phyloP scores from a whole-genome alignment of 2,797 vertebrate genomes.

The Arrhamphus sclerolepis region DNA sequence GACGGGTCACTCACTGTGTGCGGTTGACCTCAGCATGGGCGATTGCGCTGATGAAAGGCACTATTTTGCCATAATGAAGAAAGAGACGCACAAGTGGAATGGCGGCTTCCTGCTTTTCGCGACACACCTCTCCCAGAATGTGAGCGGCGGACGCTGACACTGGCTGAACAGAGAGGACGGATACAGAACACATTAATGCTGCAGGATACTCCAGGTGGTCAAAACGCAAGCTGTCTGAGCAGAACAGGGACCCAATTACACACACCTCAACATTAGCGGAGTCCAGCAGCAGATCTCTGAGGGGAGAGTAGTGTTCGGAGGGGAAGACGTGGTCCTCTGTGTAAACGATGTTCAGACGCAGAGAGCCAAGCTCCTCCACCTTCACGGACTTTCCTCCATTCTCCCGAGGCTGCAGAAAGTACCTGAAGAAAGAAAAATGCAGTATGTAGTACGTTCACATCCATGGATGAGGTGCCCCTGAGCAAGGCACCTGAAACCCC shows the following conservation, averaged over 20 bases:
- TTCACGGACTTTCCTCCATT: slow-evolving; percentile 92
- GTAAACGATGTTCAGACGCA: slow-evolving; percentile 96
- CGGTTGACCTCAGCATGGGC: slow-evolving; percentile 95
- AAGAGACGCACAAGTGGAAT: slow-evolving; percentile 95
- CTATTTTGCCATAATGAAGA: slow-evolving; percentile 93
- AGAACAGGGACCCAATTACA: not conserved
- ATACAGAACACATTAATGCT: not conserved
- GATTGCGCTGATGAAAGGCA: slow-evolving; percentile 97
- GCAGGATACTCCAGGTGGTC: not conserved
- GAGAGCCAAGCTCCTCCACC: slow-evolving; percentile 93
- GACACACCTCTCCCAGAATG: slow-evolving; percentile 94
- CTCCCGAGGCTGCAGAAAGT: slow-evolving; percentile 96
- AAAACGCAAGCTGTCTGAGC: not conserved
- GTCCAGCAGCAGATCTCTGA: slow-evolving; percentile 90
- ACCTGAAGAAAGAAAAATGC: slow-evolving; percentile 79
- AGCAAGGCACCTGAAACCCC: no score
- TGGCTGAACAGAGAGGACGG: slow-evolving; percentile 77
- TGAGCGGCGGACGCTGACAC: slow-evolving; percentile 94
- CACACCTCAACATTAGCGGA: slow-evolving; percentile 90
- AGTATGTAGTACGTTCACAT: no score
- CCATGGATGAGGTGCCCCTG: no score
- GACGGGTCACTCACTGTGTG: slow-evolving; percentile 89
- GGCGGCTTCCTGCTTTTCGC: slow-evolving; percentile 97
- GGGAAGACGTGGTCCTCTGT: slow-evolving; percentile 98
- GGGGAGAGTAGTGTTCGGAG: slow-evolving; percentile 90